Base-by-base conservation (phyloP, 2,888 invertebrate genomes). In the Allacma fusca region DNA sequence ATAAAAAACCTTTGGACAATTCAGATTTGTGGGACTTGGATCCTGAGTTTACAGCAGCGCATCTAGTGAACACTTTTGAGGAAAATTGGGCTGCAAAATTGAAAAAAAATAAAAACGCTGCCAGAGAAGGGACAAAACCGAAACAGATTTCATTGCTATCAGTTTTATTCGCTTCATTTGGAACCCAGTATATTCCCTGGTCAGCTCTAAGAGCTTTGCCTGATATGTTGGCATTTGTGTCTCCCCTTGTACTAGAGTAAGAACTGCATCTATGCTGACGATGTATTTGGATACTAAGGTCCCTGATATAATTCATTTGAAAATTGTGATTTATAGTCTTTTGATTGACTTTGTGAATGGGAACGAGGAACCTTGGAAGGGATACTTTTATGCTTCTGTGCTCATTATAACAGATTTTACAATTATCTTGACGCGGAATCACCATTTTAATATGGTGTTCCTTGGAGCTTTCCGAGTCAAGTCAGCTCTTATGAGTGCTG, bases 171-270 rank as follows among this genome's bases (percentile, higher is more conserved):
- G 91, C 92, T 85, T 93, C 96, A 5, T 98, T 97, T 87, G 95
- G 97, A 64, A 91, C 92, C 0, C 92, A 93, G 76, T 96, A 97
- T 86, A 80, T 96, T 0, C 91, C 95, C 84, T 96, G 97, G n/a
- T 90, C 94, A 0, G 86, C 92, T 71, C 89, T 96, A 80, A 97
- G 98, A 87, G 86, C 97, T 0, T 85, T 92, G 50, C 93, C 94
- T 85, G 97, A 97, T 87, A 81, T 92, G 19, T 87, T 98, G 72
- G 94, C 93, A 81, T 98, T 98, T 87, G 90, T 93, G 59, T 95
- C 94, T 84, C 98, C 98, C 0, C 92, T 95, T 87, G 88, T 98
- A 84, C 89, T 97, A 79, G 92, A 91, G 95, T 95, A 34, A n/a
- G n/a, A n/a, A n/a, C n/a, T 34, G 34, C 34, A 34, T 34, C 9